phyloP scores from a whole-genome alignment of 2,797 vertebrate species.

The Lutjanus argentimaculatus region DNA sequence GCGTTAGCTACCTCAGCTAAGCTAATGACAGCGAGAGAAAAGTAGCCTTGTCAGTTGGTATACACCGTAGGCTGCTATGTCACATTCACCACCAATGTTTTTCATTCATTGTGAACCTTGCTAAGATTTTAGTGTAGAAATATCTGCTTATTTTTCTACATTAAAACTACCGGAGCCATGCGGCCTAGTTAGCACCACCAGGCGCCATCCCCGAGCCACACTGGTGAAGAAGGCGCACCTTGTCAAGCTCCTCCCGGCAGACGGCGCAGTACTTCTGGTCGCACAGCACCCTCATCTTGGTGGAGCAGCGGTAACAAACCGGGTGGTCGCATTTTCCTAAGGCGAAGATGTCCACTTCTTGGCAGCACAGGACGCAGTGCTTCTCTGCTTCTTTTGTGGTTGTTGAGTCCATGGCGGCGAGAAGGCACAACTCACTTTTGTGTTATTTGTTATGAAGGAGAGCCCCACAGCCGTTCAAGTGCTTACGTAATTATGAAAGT shows the following conservation, averaged over 20 bases:
- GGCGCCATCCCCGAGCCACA: constrained; percentile 48
- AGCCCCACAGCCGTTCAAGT: constrained; percentile 26
- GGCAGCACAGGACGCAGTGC: constrained; percentile 95
- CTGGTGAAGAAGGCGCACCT: constrained; percentile 83
- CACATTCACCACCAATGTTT: not conserved
- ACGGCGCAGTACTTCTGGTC: constrained; percentile 98
- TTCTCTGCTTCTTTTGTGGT: constrained; percentile 86
- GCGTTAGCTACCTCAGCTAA: constrained; percentile 21
- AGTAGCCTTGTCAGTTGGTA: not conserved
- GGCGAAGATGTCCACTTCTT: constrained; percentile 94
- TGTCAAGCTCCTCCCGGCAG: constrained; percentile 97
- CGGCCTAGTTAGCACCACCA: constrained; percentile 67
- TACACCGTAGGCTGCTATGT: not conserved
- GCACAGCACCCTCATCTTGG: constrained; percentile 97
- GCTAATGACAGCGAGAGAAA: constrained; percentile 36
- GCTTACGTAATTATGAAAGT: constrained; percentile 75
- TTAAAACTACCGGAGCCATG: not conserved
- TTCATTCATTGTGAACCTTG: not conserved
- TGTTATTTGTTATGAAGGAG: constrained; percentile 30
- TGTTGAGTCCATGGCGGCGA: constrained; percentile 77
- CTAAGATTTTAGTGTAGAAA: not conserved
- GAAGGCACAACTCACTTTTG: constrained; percentile 54
- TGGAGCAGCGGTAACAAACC: constrained; percentile 97
- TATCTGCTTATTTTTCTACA: accelerated
- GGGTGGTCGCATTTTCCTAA: constrained; percentile 98